Evolutionary conservation across 2,113 vertebrate genomes (phyloP), one percentile per base, ranked within the genome.

Genomic region (Elaphurus davidianus): DNA sequence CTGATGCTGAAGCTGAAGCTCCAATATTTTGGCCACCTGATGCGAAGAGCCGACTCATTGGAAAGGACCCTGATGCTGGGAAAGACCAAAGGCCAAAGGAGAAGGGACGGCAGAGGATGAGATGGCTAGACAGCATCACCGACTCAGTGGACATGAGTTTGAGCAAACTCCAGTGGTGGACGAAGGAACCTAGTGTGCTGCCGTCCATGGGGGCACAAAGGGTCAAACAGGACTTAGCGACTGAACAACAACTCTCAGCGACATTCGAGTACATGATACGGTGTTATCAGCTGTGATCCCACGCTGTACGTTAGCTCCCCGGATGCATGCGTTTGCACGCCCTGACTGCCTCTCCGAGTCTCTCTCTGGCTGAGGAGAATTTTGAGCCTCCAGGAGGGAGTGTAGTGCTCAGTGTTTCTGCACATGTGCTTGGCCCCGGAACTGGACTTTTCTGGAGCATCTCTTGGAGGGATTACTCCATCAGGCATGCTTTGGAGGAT

Each of bases 181-280:
- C 71, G 7, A 40, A 43, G 71, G 40, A 25, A 25, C 71, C 71
- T 43, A 21, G 23, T 33, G 40, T 43, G 40, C 71, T 8, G 36
- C 12, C 1, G 6, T 15, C 23, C 11, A 2, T 2, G 23, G 23
- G 12, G 23, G 36, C 23, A 76, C 23, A 15, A 14, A 27, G 40
- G 23, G 7, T 7, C 6, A 1, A 27, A 27, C 40, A 7, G 4
- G 12, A 76, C 36, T 43, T 43, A 76, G 23, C 3, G 0, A 25
- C 71, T 43, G 21, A 74, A 43, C 40, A 74, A 40, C 36, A 62
- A 2, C 33, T 71, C 52, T 45, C 10, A 23, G 33, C 25, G 2
- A 57, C 52, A 12, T 64, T 43, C 30, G 7, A 36, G 43, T 2
- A 4, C 14, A 6, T 2, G 33, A 3, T 1, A 15, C 0, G 1